Base-by-base conservation (phyloP, 2,797 vertebrate genomes). In the Kryptolebias ocellatus region DNA sequence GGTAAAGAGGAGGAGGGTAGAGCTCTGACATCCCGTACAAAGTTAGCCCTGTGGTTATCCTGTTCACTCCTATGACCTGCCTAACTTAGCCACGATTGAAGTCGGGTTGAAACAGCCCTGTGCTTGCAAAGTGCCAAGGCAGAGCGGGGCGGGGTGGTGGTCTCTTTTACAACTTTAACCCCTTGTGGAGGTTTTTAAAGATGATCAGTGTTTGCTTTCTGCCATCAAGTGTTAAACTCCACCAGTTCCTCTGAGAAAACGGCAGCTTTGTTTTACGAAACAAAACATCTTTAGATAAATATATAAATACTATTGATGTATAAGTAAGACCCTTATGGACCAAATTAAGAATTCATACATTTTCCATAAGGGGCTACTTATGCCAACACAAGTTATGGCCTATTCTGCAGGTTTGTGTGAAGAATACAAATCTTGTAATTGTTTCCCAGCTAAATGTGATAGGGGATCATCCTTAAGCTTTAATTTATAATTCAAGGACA, bases 391-490 rank as follows among this genome's bases (percentile, higher is more conserved):
- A 81, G 72, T 79, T 75, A 62, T 2, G 59, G 69, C 39, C 63
- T 27, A 24, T 79, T 82, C 78, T 67, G 77, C 18, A 68, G 76
- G 72, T 85, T 89, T 86, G 78, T 84, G 89, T 81, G 79, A 82
- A 80, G 79, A 93, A 91, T 89, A 89, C 71, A 56, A 83, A 83
- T 76, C 88, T 88, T 90, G 89, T 86, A 90, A 92, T 94, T 92
- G 92, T 92, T 89, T 88, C 83, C 83, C 88, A 92, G 91, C 93
- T 93, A 92, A 93, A 84, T 91, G 89, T 88, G 87, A 93, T 93
- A 92, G 93, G 79, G 87, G 91, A 90, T 91, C 90, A 90, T 92
- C 87, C 81, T 76, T 57, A 56, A 88, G 84, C 70, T 83, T 85
- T 89, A 81, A 83, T 81, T 88, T 87, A 85, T 89, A 92, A 90